Evolutionary conservation across 1,140 invertebrate species (phyloP), one percentile per base, ranked within the genome.

Genomic region (Copidosoma floridanum): DNA sequence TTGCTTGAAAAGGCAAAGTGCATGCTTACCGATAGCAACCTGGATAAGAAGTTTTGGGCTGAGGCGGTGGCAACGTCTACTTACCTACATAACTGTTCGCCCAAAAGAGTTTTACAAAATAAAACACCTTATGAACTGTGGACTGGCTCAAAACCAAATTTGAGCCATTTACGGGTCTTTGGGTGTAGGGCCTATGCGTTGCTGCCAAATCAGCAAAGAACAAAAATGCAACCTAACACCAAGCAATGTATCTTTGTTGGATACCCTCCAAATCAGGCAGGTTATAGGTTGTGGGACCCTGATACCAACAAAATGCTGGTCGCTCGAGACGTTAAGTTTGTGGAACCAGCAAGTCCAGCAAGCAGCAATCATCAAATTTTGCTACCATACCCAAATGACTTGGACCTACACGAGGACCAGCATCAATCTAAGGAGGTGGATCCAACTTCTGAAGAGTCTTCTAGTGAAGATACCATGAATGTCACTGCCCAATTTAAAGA

Each of bases 1-100:
- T 24, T 78, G 65, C 72, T 78, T 65, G 71, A 77, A 24, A 66
- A 55, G 46, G 71, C 75, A 2, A 55, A 65, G 26, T 57, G 57
- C 26, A 63, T 78, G 65, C 43, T 77, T 20, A 2, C 60, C 20
- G 60, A 66, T 29, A 59, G 68, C 40, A 53, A 68, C 8, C 46
- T 79, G 21, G 18, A 26, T n/a, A 65, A 68, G 21, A 29, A 26
- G 8, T 72, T 68, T 44, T 80, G n/a, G n/a, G n/a, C n/a, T n/a
- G n/a, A n/a, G n/a, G n/a, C n/a, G n/a, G n/a, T n/a, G n/a, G n/a
- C n/a, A 3, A 64, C 62, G 21, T 65, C 69, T 11, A 55, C 55
- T 16, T 72, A 74, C 52, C 14, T 65, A n/a, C 51, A 27, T 1
- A 65, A 65, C 29, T 12, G 64, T 10, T 40, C 52, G 26, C 61